Base-by-base conservation (phyloP, 2,113 vertebrate species). In the Scophthalmus maximus region DNA sequence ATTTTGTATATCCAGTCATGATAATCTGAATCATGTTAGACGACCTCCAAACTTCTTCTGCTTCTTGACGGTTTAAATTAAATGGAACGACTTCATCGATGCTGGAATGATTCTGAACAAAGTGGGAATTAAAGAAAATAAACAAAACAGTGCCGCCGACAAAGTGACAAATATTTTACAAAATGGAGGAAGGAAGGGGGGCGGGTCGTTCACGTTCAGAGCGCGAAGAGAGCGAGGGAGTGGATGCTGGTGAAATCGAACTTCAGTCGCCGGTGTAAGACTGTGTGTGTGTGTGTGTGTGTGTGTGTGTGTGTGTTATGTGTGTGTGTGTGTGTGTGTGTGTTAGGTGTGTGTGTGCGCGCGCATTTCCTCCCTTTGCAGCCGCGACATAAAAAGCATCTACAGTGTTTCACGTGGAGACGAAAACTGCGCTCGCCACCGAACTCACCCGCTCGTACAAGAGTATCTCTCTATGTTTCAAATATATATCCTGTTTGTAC, bases 201-300 rank as follows among this genome's bases (percentile, higher is more conserved):
- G 4, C 34, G 10, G 11, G 27, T 2, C 9, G 17, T n/a, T n/a
- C n/a, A 29, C 15, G 51, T 46, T 67, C 25, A 22, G 56, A 11
- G 55, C 1, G 8, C n/a, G n/a, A n/a, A n/a, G n/a, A n/a, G n/a
- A n/a, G n/a, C n/a, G n/a, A n/a, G 14, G n/a, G 53, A 22, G 55
- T 20, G 69, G 72, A 76, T 82, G 86, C 86, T 88, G 88, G 88
- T 87, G 86, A 85, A 68, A 38, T 75, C 34, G 36, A 73, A 22
- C 61, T 68, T 63, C 68, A 68, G 50, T 44, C 11, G 50, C 40
- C 23, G 15, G 50, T 22, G 20, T 73, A 34, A 66, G 50, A 70
- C 23, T 22, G 25, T 23, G 56, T 32, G 50, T 42, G 12, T n/a
- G n/a, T n/a, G n/a, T n/a, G n/a, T n/a, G n/a, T n/a, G n/a, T 60